Evolutionary conservation across 2,797 vertebrate species (phyloP).

Genomic region (Trematomus bernacchii): DNA sequence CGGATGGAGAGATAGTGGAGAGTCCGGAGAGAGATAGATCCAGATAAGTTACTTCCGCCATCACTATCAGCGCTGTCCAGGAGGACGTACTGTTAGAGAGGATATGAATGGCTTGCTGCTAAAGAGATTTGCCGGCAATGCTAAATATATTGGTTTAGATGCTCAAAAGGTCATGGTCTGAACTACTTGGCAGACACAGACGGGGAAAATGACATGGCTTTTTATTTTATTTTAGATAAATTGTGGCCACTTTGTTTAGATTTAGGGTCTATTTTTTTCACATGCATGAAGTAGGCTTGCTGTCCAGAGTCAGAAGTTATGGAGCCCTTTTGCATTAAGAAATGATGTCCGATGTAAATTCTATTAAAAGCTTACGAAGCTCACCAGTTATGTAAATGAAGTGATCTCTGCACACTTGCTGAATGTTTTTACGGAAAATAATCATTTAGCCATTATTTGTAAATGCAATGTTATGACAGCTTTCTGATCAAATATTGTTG

Average conservation of each 20-base stretch:
- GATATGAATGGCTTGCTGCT: slow-evolving; percentile 54
- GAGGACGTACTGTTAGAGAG: slow-evolving; percentile 63
- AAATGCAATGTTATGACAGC: not conserved
- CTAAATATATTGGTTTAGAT: slow-evolving; percentile 34
- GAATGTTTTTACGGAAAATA: not conserved
- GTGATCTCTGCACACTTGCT: slow-evolving; percentile 6
- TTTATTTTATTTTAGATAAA: not conserved
- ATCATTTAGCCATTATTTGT: slow-evolving; percentile 26
- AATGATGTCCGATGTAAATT: slow-evolving; percentile 36
- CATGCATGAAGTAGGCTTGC: not conserved
- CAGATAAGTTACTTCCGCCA: slow-evolving; percentile 66
- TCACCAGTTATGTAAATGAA: slow-evolving; percentile 29
- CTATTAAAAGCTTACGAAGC: slow-evolving; percentile 47
- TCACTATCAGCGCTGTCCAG: slow-evolving; percentile 54
- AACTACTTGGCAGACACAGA: not conserved
- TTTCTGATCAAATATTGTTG: not conserved
- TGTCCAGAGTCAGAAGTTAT: not conserved
- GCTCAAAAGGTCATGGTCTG: slow-evolving; percentile 25
- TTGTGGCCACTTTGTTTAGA: not conserved
- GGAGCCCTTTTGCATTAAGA: not conserved
- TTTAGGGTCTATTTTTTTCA: not conserved
- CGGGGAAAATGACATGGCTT: not conserved
- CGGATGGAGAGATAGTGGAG: slow-evolving; percentile 67
- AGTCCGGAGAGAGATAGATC: slow-evolving; percentile 68
- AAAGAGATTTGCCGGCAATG: slow-evolving; percentile 46